A percentile compares a stretch with the other conserved stretches of the same genome.
These are phyloP conservation scores for Papilio elwesi DNA, from an alignment of 2,888 invertebrate species.

Conservation along the genomic window DNA sequence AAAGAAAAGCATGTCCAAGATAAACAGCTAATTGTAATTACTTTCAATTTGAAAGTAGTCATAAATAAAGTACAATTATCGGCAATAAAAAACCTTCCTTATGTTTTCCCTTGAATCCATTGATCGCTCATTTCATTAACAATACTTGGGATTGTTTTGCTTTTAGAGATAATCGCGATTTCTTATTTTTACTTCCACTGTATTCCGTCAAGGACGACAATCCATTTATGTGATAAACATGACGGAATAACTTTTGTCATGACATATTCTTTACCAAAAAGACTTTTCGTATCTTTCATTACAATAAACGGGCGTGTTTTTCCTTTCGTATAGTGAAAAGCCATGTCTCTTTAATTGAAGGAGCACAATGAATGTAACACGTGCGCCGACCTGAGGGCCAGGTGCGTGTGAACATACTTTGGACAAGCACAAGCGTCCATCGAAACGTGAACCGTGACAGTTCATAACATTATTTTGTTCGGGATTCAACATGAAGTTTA, in stretches of 20 bases:
- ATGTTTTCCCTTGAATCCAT: no score
- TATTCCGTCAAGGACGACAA: neutral
- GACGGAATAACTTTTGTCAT: conserved; percentile 14
- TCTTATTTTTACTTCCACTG: neutral
- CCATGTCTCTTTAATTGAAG: conserved; percentile 61
- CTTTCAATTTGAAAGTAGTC: no score
- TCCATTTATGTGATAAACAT: conserved; percentile 26
- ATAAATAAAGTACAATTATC: no score
- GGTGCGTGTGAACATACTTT: conserved; percentile 52
- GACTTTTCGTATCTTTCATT: conserved; percentile 38
- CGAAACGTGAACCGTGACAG: conserved; percentile 43
- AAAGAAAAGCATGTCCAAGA: no score
- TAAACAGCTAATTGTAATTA: no score
- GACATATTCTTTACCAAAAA: conserved; percentile 25
- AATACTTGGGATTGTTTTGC: neutral
- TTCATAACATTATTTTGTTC: conserved; percentile 33
- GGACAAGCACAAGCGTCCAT: conserved; percentile 42
- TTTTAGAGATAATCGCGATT: neutral
- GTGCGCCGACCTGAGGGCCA: conserved; percentile 54
- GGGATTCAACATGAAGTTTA: conserved; percentile 18
- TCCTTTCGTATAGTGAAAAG: conserved; percentile 53
- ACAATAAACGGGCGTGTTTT: conserved; percentile 41
- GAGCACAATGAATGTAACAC: conserved; percentile 54
- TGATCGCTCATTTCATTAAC: neutral
- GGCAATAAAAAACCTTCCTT: no score